These are phyloP conservation scores for Drosophila colorata DNA, from an alignment of 2,888 invertebrate species.

Conservation along the genomic window DNA sequence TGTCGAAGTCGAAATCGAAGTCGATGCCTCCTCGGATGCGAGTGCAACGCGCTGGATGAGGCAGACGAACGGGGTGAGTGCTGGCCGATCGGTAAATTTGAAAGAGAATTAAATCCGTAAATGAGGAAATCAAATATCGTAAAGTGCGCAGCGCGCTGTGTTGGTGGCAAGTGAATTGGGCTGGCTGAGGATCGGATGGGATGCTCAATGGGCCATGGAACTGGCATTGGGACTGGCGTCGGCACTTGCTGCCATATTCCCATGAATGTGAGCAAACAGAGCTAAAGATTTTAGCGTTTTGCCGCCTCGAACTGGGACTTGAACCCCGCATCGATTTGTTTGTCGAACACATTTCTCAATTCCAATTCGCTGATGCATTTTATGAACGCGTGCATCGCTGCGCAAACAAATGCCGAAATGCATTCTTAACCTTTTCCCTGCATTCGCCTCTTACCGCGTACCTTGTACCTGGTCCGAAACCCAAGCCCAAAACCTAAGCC, in stretches of 20 bases:
- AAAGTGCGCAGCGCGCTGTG: slow-evolving; percentile 79
- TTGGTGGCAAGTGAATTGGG: slow-evolving; percentile 65
- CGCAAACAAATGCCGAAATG: slow-evolving; percentile 68
- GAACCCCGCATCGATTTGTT: slow-evolving; percentile 50
- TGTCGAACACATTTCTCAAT: slow-evolving; percentile 76
- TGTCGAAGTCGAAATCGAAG: background rate
- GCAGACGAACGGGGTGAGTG: slow-evolving; percentile 42
- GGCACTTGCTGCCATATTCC: slow-evolving; percentile 71
- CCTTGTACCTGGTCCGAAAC: slow-evolving; percentile 55
- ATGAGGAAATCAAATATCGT: slow-evolving; percentile 84
- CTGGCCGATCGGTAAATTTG: slow-evolving; percentile 79
- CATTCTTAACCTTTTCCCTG: slow-evolving; percentile 71
- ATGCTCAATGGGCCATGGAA: slow-evolving; percentile 51
- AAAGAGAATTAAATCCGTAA: slow-evolving; percentile 84
- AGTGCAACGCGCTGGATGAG: slow-evolving; percentile 9
- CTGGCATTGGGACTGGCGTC: slow-evolving; percentile 36
- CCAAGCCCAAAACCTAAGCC: slow-evolving; percentile 10
- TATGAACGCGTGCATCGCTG: slow-evolving; percentile 74
- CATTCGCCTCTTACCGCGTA: slow-evolving; percentile 42
- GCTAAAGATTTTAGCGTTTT: slow-evolving; percentile 67
- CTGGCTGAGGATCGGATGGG: slow-evolving; percentile 53
- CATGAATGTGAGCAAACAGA: slow-evolving; percentile 79
- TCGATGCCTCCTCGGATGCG: slow-evolving; percentile 5
- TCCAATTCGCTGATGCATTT: slow-evolving; percentile 81
- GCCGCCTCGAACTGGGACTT: slow-evolving; percentile 49